Base-by-base conservation (phyloP, 2,888 invertebrate genomes). In the Eupithecia inturbata region DNA sequence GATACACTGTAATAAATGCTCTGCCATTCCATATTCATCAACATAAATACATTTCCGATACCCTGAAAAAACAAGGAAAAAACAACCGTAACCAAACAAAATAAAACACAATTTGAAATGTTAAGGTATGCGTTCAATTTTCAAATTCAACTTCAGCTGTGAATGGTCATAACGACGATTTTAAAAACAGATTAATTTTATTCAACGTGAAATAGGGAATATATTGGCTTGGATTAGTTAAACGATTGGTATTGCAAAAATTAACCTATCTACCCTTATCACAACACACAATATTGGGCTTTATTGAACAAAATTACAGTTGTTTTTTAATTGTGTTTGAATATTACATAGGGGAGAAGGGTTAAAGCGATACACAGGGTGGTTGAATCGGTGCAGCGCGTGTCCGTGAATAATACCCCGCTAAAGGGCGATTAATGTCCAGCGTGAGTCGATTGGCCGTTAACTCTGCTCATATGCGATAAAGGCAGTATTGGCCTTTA, bases 351-450 rank as follows among this genome's bases (percentile, higher is more conserved):
- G 79, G 76, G 80, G 75, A 72, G 74, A 64, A 78, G 83, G 78
- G 82, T 82, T 78, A 79, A 89, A 89, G 87, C 88, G 88, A 86
- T 86, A 85, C 45, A 57, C 89, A 86, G 91, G 90, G 88, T 89
- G 90, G 89, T 80, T 84, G 88, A 85, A 87, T 86, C 87, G 86
- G 82, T 89, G 92, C 92, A 91, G 91, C 90, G 92, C 94, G 93
- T 94, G 94, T 86, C 90, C 84, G 89, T 93, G 94, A 94, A 94
- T 94, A 94, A 94, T 94, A 91, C 87, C 89, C 89, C 92, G 90
- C 91, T 89, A 92, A 92, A 90, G 90, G 90, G 86, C 93, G 93
- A 93, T 94, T 94, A 94, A 92, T 90, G 91, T 88, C 90, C 89
- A 85, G 85, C 85, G 84, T 86, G 86, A 84, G 81, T 82, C 84